These are phyloP conservation scores for Tetrax tetrax DNA, from an alignment of 2,113 vertebrate species.

Conservation along the genomic window DNA sequence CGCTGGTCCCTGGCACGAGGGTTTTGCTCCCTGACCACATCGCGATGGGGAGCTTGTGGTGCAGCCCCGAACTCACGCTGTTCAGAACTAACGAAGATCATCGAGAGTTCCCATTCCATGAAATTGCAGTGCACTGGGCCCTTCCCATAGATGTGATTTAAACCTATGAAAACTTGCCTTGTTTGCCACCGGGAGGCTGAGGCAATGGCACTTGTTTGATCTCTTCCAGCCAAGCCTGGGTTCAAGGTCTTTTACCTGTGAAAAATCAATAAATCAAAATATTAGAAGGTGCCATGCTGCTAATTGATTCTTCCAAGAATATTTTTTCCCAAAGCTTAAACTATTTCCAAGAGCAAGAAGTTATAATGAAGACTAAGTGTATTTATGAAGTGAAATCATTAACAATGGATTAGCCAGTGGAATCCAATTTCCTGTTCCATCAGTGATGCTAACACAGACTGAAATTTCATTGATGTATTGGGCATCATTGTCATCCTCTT, in stretches of 20 bases:
- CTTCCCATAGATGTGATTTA: neutral
- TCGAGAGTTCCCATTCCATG: neutral
- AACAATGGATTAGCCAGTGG: conserved; percentile 70
- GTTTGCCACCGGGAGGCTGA: neutral
- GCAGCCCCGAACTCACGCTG: neutral
- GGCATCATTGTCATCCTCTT: conserved; percentile 35
- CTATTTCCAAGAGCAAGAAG: conserved; percentile 60
- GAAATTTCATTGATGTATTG: conserved; percentile 59
- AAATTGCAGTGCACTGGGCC: neutral
- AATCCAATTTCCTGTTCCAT: conserved; percentile 75
- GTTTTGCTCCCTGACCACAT: neutral
- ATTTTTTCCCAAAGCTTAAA: conserved; percentile 63
- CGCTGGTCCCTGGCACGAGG: accelerated
- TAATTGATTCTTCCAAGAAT: conserved; percentile 64
- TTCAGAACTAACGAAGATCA: neutral
- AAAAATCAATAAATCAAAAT: conserved; percentile 56
- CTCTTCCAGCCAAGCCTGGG: neutral
- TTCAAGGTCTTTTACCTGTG: conserved; percentile 8
- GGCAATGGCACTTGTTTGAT: neutral
- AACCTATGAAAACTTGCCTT: neutral
- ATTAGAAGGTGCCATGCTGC: conserved; percentile 33
- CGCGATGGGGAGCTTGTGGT: neutral
- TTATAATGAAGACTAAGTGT: conserved; percentile 72
- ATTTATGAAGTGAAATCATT: conserved; percentile 73
- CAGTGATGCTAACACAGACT: conserved; percentile 40